Base-by-base conservation (phyloP, 2,888 invertebrate species). In the Coelogynopora nodosa region DNA sequence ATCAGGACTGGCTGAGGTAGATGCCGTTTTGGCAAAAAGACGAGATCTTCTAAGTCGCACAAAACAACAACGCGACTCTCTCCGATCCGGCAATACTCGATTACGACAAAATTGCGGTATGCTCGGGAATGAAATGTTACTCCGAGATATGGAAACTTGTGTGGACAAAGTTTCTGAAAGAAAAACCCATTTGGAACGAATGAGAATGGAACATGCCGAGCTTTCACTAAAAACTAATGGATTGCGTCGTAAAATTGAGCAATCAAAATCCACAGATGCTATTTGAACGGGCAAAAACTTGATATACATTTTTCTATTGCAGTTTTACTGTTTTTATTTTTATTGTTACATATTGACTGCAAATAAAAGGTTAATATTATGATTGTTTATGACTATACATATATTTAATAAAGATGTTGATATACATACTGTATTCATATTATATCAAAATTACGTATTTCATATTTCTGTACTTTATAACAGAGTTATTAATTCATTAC, bases 81-180 rank as follows among this genome's bases (percentile, higher is more conserved):
- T 92, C 85, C 90, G 93, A 85, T 90, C 90, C 23, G 92, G 92
- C 88, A 92, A 92, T 80, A 91, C 91, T 29, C 90, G 91, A 87
- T 88, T 93, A 84, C 90, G 91, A 84, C 91, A 92, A 87, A 92
- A 92, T 85, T 92, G 93, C 88, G 93, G 93, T 18, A 90, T 93
- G 30, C 90, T 93, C n/a, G 93, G 93, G 0, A 93, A 93, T 89
- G 91, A 92, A 86, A 91, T 91, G 13, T 89, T 93, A 82, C 89
- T 93, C 27, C 89, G 91, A 84, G 93, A 93, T 89, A 93, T 93
- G 91, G 93, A 93, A 89, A 90, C 91, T 87, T 88, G 91, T 86
- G 90, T 91, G 84, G 91, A 92, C 74, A 90, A 91, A 86, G 89
- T 89, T 23, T 90, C 89, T 67, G 90, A 90, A 74, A 89, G 90